Evolutionary conservation across 2,113 vertebrate genomes (phyloP).

Genomic region (Triplophysa tibetana): DNA sequence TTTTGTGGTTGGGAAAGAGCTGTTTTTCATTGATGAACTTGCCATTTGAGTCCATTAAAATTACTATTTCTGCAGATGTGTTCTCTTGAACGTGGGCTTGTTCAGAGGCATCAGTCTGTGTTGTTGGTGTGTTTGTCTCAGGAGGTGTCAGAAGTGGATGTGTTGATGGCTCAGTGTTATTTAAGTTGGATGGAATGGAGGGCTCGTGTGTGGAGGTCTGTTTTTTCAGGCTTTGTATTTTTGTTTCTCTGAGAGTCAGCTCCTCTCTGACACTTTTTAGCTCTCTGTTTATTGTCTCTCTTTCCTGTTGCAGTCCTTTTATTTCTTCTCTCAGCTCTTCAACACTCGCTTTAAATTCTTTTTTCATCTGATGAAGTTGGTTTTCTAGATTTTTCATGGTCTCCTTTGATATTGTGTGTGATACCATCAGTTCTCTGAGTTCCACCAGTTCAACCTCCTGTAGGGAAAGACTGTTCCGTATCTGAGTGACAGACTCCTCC

Average conservation of each 20-base stretch:
- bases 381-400: background rate
- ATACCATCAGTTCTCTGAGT: background rate
- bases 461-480: too few relatives aligned
- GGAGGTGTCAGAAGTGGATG: background rate
- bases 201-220: background rate
- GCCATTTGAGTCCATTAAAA: conserved; percentile 21
- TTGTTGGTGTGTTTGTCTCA: background rate
- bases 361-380: background rate
- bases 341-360: background rate
- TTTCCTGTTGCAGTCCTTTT: background rate
- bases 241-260: background rate
- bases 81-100: background rate
- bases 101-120: background rate
- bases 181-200: background rate
- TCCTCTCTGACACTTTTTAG: background rate
- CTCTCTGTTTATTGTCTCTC: background rate
- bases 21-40: background rate
- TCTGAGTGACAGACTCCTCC: background rate
- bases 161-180: background rate
- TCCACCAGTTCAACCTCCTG: background rate
- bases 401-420: background rate
- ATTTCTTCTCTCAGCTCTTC: background rate
- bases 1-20: conserved; percentile 1
- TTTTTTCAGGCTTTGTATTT: background rate
- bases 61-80: background rate